A percentile compares a stretch with the other conserved stretches of the same genome.
Evolutionary conservation across 2,113 vertebrate genomes (phyloP).

Genomic region (Carettochelys insculpta): DNA sequence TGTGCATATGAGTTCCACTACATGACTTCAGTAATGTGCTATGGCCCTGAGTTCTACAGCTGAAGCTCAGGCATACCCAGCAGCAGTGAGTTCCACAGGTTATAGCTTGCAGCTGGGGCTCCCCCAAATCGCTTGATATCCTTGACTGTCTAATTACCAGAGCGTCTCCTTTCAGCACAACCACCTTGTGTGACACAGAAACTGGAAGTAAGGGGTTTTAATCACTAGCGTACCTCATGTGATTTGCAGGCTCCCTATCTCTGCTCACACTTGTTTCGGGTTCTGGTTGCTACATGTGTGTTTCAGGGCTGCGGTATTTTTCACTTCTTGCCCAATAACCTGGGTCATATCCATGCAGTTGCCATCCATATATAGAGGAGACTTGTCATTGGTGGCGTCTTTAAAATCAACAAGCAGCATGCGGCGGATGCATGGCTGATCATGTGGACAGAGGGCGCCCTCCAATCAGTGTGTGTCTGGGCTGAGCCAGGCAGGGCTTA

Average conservation of each 20-base stretch:
- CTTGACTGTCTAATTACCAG: not conserved
- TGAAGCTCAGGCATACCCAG: not conserved
- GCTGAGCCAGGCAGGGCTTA: not conserved
- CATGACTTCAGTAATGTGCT: not conserved
- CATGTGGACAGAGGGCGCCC: not conserved
- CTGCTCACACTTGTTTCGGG: rapidly evolving
- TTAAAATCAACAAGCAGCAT: not conserved
- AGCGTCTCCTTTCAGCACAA: not conserved
- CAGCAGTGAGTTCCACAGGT: not conserved
- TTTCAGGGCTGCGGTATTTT: not conserved
- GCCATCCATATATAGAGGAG: not conserved
- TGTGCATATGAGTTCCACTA: not conserved
- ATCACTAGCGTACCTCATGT: not conserved
- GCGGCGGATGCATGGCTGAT: not conserved
- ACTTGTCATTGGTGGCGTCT: not conserved
- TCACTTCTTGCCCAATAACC: not conserved
- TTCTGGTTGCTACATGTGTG: not conserved
- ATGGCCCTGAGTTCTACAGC: not conserved
- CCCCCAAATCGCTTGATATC: not conserved
- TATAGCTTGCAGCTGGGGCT: not conserved
- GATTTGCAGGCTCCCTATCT: not conserved
- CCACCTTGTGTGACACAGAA: not conserved
- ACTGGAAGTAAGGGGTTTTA: not conserved
- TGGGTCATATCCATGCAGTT: not conserved
- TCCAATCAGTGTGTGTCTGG: not conserved